phyloP scores from a whole-genome alignment of 2,797 vertebrate genomes.

The Neopelma chrysocephalum region DNA sequence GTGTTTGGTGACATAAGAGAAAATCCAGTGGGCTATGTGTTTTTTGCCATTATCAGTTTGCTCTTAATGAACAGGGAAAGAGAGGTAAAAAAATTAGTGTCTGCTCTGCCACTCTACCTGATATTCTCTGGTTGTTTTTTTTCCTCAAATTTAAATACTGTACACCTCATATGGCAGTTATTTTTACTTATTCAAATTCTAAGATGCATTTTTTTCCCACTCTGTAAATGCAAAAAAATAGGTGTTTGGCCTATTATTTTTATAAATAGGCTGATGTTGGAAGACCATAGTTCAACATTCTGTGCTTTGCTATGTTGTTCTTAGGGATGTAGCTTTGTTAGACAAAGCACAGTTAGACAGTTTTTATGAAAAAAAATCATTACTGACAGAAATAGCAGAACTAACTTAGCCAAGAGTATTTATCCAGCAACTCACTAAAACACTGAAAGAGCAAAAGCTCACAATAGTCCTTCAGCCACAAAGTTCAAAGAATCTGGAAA shows the following conservation, averaged over 20 bases:
- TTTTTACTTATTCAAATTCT: slow-evolving; percentile 6
- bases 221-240: neutral
- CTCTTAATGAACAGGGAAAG: neutral
- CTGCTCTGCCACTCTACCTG: neutral
- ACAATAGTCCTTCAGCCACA: neutral
- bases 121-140: neutral
- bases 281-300: neutral
- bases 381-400: neutral
- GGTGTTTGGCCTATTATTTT: neutral
- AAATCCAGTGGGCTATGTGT: neutral
- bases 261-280: neutral
- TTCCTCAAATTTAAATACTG: neutral
- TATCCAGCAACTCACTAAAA: neutral
- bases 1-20: neutral
- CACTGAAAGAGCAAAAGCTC: neutral
- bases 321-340: neutral
- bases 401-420: neutral
- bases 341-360: neutral
- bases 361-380: neutral
- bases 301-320: neutral
- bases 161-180: neutral
- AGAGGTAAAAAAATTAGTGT: neutral
- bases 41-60: neutral
- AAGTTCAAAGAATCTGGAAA: neutral
- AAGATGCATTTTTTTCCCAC: neutral